These are phyloP conservation scores for Toxotes jaculatrix DNA, from an alignment of 2,113 vertebrate genomes.

Conservation along the genomic window DNA sequence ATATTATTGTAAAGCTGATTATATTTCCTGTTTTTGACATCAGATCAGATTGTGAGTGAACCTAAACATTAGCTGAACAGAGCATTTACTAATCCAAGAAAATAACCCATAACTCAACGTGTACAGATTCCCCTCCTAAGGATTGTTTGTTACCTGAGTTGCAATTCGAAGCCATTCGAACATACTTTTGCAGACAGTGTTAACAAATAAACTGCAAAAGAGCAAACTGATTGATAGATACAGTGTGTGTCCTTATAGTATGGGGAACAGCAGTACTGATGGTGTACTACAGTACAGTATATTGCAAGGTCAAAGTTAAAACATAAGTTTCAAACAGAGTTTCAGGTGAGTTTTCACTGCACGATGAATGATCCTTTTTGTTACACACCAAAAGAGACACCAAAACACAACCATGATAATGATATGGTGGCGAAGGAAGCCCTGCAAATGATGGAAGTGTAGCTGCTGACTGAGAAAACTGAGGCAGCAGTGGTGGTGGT, in stretches of 20 bases:
- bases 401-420: constrained; percentile 12
- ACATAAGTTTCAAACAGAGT: constrained; percentile 12
- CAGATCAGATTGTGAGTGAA: constrained; percentile 20
- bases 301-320: constrained; percentile 51
- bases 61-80: constrained; percentile 15
- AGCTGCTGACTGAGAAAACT: neutral
- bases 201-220: constrained; percentile 68
- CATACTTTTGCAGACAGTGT: constrained; percentile 69
- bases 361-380: constrained; percentile 23
- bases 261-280: constrained; percentile 46
- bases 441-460: neutral
- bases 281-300: constrained; percentile 40
- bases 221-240: constrained; percentile 50
- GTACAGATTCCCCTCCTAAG: constrained; percentile 39
- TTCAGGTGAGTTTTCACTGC: constrained; percentile 22
- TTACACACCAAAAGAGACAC: constrained; percentile 25
- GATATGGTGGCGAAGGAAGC: constrained; percentile 37
- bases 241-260: constrained; percentile 50
- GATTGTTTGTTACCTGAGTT: constrained; percentile 80
- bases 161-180: constrained; percentile 70
- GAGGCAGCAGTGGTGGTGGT: neutral
- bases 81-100: constrained; percentile 35
- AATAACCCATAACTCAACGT: constrained; percentile 32
- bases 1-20: constrained; percentile 28
- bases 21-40: constrained; percentile 33